Conservation (phyloP, 2,113 vertebrate genomes). For the Oreocharis arfaki region DNA sequence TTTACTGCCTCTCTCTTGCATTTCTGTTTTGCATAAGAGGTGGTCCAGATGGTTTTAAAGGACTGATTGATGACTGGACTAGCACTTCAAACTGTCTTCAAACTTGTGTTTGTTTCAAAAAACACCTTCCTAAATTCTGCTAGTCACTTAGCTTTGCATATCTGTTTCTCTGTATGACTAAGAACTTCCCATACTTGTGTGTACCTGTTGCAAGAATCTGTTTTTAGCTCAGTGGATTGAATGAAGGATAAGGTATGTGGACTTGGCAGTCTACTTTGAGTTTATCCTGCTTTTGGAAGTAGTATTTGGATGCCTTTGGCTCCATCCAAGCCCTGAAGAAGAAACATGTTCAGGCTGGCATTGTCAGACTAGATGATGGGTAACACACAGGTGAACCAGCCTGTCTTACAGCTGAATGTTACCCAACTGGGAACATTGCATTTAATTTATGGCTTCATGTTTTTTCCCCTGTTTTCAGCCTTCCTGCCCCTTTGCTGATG, state of each 20-base stretch:
- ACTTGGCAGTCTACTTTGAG: slow-evolving; percentile 23
- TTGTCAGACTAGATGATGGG: slow-evolving; percentile 41
- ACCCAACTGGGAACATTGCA: slow-evolving; percentile 16
- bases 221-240: slow-evolving; percentile 48
- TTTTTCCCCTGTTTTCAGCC: neutral
- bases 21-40: neutral
- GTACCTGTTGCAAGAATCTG: slow-evolving; percentile 55
- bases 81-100: neutral
- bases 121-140: neutral
- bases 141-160: neutral
- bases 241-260: slow-evolving; percentile 48
- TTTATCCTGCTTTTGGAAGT: slow-evolving; percentile 56
- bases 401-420: slow-evolving; percentile 36
- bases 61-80: neutral
- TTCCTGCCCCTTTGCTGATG: neutral
- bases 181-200: slow-evolving; percentile 48
- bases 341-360: slow-evolving; percentile 48
- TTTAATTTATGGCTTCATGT: slow-evolving; percentile 14
- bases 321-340: slow-evolving; percentile 9
- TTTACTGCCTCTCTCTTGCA: neutral
- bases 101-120: neutral
- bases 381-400: slow-evolving; percentile 54
- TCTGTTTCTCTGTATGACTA: slow-evolving; percentile 1
- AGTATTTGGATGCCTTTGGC: slow-evolving; percentile 54
- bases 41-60: neutral